Evolutionary conservation across 1,140 invertebrate genomes (phyloP).

Genomic region (Archegozetes longisetosus): DNA sequence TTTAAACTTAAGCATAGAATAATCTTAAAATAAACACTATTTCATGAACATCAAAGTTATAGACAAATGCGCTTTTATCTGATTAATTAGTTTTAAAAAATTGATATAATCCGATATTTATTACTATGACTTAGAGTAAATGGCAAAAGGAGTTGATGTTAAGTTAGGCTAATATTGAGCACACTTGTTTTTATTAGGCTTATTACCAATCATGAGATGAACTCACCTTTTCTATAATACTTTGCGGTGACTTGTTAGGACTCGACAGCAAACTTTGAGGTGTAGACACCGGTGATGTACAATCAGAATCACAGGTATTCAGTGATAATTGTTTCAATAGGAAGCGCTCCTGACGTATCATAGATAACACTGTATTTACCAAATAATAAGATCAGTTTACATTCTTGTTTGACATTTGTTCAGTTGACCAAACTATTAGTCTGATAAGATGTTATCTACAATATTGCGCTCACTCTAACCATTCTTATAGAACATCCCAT

Average conservation of each 20-base stretch:
- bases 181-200: too few relatives aligned
- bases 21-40: too few relatives aligned
- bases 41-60: too few relatives aligned
- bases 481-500: neutral
- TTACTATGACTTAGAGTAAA: too few relatives aligned
- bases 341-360: neutral
- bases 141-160: too few relatives aligned
- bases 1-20: too few relatives aligned
- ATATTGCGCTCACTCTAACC: neutral
- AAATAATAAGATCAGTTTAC: neutral
- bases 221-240: neutral
- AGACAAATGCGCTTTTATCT: too few relatives aligned
- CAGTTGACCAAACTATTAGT: neutral
- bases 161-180: too few relatives aligned
- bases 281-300: neutral
- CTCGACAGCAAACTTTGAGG: neutral
- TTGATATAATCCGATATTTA: too few relatives aligned
- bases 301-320: neutral
- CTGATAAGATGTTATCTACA: neutral
- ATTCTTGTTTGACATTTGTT: neutral
- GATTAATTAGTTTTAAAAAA: too few relatives aligned
- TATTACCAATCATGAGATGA: too few relatives aligned
- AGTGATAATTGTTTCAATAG: neutral
- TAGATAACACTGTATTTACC: too few relatives aligned
- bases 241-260: neutral